phyloP scores from a whole-genome alignment of 2,113 vertebrate species.

The Thinocorus orbignyianus region DNA sequence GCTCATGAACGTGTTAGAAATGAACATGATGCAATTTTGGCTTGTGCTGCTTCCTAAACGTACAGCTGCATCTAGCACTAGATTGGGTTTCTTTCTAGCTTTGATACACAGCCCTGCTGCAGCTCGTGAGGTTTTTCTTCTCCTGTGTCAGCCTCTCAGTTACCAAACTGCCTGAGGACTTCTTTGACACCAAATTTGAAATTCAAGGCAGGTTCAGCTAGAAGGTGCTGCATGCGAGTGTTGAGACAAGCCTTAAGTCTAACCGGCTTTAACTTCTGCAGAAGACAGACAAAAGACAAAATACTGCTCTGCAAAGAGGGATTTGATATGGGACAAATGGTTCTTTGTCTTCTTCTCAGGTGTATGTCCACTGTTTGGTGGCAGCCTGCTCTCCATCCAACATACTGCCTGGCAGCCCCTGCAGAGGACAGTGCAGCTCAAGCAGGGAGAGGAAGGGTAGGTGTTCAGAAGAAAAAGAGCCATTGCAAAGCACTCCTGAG shows the following conservation, averaged over 20 bases:
- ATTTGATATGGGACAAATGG: background rate
- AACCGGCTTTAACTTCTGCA: background rate
- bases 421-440: background rate
- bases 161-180: slow-evolving; percentile 29
- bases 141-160: slow-evolving; percentile 19
- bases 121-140: background rate
- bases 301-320: background rate
- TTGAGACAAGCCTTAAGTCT: background rate
- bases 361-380: slow-evolving; percentile 23
- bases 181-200: slow-evolving; percentile 16
- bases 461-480: background rate
- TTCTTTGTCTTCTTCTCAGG: background rate
- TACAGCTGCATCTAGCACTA: slow-evolving; percentile 27
- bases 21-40: slow-evolving; percentile 32
- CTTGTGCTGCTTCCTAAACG: slow-evolving; percentile 2
- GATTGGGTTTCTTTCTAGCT: slow-evolving; percentile 46
- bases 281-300: background rate
- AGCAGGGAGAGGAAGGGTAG: background rate
- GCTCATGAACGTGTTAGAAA: background rate
- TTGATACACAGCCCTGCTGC: background rate
- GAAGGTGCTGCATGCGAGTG: background rate
- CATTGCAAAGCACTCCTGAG: background rate
- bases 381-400: background rate
- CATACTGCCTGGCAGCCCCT: background rate
- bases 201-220: background rate